Evolutionary conservation across 2,113 vertebrate genomes (phyloP).

Genomic region (Notechis scutatus): DNA sequence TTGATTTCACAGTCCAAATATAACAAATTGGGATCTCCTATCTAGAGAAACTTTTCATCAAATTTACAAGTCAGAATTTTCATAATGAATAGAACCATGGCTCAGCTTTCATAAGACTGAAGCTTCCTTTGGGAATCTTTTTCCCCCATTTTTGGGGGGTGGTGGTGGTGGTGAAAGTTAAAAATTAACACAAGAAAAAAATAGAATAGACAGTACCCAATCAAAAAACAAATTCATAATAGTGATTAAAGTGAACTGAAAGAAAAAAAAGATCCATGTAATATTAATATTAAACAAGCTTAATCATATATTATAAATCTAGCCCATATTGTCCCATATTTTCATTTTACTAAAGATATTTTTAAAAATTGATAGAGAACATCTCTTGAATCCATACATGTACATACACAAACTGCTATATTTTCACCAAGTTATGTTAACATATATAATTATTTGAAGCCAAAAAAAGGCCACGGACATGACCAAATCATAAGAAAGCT

Average conservation of each 20-base stretch:
- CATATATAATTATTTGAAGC: neutral
- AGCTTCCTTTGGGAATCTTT: neutral
- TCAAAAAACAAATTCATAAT: neutral
- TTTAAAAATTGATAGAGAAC: neutral
- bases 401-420: neutral
- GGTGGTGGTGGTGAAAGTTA: neutral
- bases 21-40: neutral
- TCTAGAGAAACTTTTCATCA: neutral
- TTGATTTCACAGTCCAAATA: neutral
- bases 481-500: neutral
- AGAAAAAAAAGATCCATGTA: neutral
- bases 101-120: neutral
- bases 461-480: neutral
- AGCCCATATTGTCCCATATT: neutral
- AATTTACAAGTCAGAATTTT: neutral
- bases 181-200: neutral
- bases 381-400: neutral
- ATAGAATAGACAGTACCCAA: neutral
- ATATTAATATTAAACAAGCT: neutral
- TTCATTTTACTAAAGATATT: neutral
- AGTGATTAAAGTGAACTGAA: neutral
- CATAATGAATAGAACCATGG: neutral
- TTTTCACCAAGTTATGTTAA: neutral
- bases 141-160: too few relatives aligned
- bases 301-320: neutral